These are phyloP conservation scores for Flexamia atlantica DNA, from an alignment of 2,888 invertebrate species.

Conservation along the genomic window DNA sequence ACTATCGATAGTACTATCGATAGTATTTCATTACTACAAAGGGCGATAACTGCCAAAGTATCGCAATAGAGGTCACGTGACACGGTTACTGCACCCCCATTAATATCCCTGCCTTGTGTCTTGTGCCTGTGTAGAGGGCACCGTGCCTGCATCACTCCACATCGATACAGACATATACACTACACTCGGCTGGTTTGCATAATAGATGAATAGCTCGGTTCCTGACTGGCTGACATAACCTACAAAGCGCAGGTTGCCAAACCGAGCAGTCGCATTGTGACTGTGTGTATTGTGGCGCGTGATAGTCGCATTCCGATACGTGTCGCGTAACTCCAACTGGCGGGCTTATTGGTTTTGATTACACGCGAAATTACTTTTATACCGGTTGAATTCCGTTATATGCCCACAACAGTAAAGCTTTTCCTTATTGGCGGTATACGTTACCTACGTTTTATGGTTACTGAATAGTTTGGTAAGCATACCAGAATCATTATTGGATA, in stretches of 20 bases:
- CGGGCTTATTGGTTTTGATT: no score
- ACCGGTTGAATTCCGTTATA: no score
- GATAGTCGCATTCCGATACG: background rate
- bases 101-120: no score
- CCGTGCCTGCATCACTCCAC: conserved; percentile 5
- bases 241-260: conserved; percentile 16
- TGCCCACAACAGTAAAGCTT: no score
- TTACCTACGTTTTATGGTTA: no score
- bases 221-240: conserved; percentile 1
- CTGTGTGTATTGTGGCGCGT: background rate
- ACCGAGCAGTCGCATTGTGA: background rate
- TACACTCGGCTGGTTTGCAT: conserved; percentile 6
- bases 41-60: conserved; percentile 18
- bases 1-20: no score
- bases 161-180: background rate
- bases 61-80: conserved; percentile 5
- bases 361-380: no score
- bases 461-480: no score
- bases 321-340: no score
- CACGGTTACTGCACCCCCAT: background rate
- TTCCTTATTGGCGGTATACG: no score
- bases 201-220: conserved; percentile 19
- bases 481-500: no score
- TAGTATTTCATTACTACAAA: no score
- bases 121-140: conserved; percentile 4